Evolutionary conservation across 2,113 vertebrate genomes (phyloP).

Genomic region (Syrrhaptes paradoxus): DNA sequence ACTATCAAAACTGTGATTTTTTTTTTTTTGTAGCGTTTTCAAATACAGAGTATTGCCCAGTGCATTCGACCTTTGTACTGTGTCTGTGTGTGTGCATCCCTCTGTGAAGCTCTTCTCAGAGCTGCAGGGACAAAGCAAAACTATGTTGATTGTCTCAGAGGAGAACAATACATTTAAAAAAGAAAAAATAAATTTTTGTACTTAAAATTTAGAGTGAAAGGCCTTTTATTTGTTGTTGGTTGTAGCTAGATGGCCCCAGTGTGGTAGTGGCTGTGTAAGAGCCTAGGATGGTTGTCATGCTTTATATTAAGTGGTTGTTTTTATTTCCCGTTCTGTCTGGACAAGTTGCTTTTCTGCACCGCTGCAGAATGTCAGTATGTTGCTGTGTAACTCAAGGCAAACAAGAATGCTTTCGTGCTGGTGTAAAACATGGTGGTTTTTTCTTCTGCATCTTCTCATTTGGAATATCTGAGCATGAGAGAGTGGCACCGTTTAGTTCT

Average conservation of each 20-base stretch:
- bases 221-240: neutral
- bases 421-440: rapidly evolving
- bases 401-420: neutral
- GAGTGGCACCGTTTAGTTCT: neutral
- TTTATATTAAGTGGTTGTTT: neutral
- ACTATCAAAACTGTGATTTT: slow-evolving; percentile 80
- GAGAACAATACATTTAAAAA: neutral
- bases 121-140: neutral
- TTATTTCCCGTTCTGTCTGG: neutral
- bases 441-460: neutral
- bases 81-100: neutral
- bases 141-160: neutral
- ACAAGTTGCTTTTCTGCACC: neutral
- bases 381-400: neutral
- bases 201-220: neutral
- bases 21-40: slow-evolving; percentile 68
- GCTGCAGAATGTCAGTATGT: neutral
- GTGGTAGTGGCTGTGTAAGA: neutral
- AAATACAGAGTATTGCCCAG: slow-evolving; percentile 19
- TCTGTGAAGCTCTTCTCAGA: neutral
- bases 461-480: neutral
- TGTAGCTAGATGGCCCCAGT: neutral
- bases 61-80: slow-evolving; percentile 42
- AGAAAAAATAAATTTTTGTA: neutral
- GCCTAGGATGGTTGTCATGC: neutral